These are phyloP conservation scores for Rhinolophus sinicus DNA, from an alignment of 2,113 vertebrate genomes.

Conservation along the genomic window DNA sequence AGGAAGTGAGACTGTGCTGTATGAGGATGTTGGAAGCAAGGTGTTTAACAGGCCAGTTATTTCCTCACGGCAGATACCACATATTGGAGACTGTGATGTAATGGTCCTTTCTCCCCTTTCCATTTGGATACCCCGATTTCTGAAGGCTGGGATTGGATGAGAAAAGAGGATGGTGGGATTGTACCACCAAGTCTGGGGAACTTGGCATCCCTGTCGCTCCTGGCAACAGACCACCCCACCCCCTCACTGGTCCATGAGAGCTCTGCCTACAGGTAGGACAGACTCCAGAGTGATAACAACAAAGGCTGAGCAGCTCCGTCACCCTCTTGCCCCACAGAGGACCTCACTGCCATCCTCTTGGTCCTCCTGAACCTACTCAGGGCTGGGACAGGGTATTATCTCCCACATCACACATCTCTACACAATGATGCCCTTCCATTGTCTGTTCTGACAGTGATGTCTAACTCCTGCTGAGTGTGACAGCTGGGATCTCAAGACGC, in stretches of 20 bases:
- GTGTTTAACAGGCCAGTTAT: neutral
- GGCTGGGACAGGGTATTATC: neutral
- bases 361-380: neutral
- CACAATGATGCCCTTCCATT: neutral
- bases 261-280: neutral
- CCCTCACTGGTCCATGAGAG: rapidly evolving
- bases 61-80: neutral
- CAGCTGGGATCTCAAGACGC: neutral
- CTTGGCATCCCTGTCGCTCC: neutral
- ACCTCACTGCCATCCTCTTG: neutral
- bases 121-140: neutral
- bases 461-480: too few species aligned
- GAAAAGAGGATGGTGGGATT: neutral
- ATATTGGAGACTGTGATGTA: neutral
- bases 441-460: neutral
- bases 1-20: rapidly evolving
- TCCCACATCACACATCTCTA: neutral
- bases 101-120: neutral
- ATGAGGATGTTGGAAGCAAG: rapidly evolving
- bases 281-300: neutral
- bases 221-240: neutral
- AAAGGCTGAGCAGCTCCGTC: neutral
- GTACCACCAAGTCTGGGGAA: too few species aligned
- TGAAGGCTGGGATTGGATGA: neutral
- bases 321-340: neutral